Evolutionary conservation across 2,797 vertebrate genomes (phyloP).

Genomic region (Hippocampus kuda): DNA sequence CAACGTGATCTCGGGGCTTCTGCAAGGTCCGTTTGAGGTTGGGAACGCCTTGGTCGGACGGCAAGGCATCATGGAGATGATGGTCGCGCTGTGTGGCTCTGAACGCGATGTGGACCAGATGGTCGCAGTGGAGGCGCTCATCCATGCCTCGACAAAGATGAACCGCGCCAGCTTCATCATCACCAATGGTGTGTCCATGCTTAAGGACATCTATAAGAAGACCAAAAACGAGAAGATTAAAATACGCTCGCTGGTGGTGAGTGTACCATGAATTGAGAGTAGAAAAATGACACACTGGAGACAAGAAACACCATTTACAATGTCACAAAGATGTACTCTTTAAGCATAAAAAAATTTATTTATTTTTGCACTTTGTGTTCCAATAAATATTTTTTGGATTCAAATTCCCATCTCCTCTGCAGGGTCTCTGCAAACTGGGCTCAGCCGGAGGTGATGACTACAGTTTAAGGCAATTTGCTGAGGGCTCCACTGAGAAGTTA

Average conservation of each 20-base stretch:
- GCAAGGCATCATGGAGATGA: slow-evolving; percentile 97
- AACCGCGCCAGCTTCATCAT: slow-evolving; percentile 93
- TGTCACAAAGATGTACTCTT: too few species aligned
- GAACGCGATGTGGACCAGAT: slow-evolving; percentile 94
- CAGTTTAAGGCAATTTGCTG: slow-evolving; percentile 87
- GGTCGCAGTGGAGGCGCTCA: slow-evolving; percentile 92
- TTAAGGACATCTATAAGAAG: slow-evolving; percentile 97
- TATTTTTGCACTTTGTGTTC: neutral
- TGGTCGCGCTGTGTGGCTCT: slow-evolving; percentile 91
- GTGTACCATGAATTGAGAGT: slow-evolving; percentile 8
- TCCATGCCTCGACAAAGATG: slow-evolving; percentile 89
- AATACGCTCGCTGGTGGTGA: slow-evolving; percentile 91
- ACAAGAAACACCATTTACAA: neutral
- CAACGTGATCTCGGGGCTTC: slow-evolving; percentile 83
- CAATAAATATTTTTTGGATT: neutral
- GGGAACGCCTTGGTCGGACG: slow-evolving; percentile 81
- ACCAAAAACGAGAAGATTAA: slow-evolving; percentile 96
- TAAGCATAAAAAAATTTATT: too few species aligned
- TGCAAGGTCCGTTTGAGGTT: slow-evolving; percentile 94
- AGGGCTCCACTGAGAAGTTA: slow-evolving; percentile 95
- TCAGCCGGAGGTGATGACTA: slow-evolving; percentile 97
- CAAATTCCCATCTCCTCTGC: neutral
- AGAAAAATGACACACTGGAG: neutral
- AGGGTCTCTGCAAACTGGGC: slow-evolving; percentile 97
- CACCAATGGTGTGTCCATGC: slow-evolving; percentile 82